Evolutionary conservation across 2,113 vertebrate species (phyloP), one percentile per base, ranked within the genome.

Genomic region (Xenopus tropicalis): DNA sequence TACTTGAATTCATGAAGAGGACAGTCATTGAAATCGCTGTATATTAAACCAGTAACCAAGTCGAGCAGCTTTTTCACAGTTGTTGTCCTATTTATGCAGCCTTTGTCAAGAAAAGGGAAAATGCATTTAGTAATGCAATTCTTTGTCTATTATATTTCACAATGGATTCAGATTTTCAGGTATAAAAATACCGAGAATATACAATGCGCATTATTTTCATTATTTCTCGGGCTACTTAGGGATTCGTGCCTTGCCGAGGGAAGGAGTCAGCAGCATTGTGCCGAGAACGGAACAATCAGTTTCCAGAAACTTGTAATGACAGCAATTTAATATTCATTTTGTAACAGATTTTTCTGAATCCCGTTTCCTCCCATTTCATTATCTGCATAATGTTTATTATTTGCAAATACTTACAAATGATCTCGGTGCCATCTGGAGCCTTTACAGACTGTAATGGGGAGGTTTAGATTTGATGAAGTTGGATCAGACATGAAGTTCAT

Each of bases 311-410:
- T 61, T 23, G 11, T 68, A 74, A 74, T 74, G 65, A 66, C 65
- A 62, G 65, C 72, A 74, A 74, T 74, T 74, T 68, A 74, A 74
- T 74, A 74, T 68, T 74, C 72, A 68, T 74, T 74, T 66, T 37
- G 44, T 62, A 51, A 59, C 72, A 52, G 72, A 68, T 74, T 69
- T 52, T 29, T 16, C 56, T 37, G 44, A 20, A 29, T 68, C 43
- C 44, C 52, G 57, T 62, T 67, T 74, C 72, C 72, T 74, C 57
- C 65, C 69, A 61, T 69, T 68, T 74, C 66, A 69, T 74, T 74
- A 61, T 74, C 56, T 62, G 65, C 48, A 46, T 68, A 69, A 74
- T 51, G 65, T 74, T 69, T 54, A 68, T 74, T 74, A 52, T 54
- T 69, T 48, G 65, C 24, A 68, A 21, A 68, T 68, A 61, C 72